Evolutionary conservation across 2,797 vertebrate species (phyloP).

Genomic region (Amblyopsis hoosieri): DNA sequence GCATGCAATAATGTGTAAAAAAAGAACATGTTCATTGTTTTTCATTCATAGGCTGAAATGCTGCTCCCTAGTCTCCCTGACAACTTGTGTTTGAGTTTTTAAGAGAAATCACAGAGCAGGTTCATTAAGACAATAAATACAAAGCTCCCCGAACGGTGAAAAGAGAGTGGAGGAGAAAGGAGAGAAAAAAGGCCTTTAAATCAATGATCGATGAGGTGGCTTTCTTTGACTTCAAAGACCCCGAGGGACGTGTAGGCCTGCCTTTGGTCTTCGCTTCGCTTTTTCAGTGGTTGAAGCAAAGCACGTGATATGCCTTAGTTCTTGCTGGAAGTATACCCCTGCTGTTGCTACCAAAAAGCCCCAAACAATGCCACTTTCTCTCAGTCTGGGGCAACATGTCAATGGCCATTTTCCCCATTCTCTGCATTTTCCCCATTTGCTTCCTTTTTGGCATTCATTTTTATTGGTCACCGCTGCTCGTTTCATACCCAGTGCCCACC

Average conservation of each 20-base stretch:
- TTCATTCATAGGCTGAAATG: conserved; percentile 6
- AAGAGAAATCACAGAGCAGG: conserved; percentile 50
- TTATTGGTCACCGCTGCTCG: conserved; percentile 71
- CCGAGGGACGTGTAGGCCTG: conserved; percentile 51
- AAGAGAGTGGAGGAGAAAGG: conserved; percentile 57
- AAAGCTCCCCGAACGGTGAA: conserved; percentile 61
- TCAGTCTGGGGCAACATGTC: conserved; percentile 66
- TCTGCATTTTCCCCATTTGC: conserved; percentile 76
- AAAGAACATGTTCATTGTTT: neutral
- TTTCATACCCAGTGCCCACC: conserved; percentile 70
- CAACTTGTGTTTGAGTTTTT: conserved; percentile 27
- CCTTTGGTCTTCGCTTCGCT: conserved; percentile 57
- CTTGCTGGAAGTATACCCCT: conserved; percentile 77
- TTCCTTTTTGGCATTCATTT: conserved; percentile 76
- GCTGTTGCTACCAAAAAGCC: conserved; percentile 74
- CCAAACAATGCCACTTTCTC: conserved; percentile 88
- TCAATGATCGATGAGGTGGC: conserved; percentile 94
- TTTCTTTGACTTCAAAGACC: conserved; percentile 91
- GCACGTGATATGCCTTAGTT: conserved; percentile 80
- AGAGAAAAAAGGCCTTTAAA: conserved; percentile 72
- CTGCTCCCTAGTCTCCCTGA: conserved; percentile 27
- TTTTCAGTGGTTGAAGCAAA: conserved; percentile 63
- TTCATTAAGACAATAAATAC: conserved; percentile 64
- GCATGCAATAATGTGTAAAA: conserved; percentile 2
- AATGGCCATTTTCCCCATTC: conserved; percentile 73